phyloP scores from a whole-genome alignment of 2,797 vertebrate species.

The Acanthurus leucopareius region DNA sequence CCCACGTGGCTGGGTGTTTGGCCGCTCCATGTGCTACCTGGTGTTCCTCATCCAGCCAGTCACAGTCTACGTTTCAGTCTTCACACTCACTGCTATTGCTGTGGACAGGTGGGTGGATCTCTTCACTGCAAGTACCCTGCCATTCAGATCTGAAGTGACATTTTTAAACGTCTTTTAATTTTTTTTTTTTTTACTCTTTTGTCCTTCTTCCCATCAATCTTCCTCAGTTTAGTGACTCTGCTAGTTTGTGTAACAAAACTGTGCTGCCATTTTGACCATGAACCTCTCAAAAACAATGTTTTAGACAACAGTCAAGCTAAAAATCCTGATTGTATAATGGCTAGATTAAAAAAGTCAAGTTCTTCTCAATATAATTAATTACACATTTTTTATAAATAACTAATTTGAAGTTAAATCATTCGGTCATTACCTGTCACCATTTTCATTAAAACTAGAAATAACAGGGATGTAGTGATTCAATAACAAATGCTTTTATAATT shows the following conservation, averaged over 20 bases:
- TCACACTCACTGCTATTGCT: constrained; percentile 91
- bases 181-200: background rate
- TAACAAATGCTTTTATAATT: no score
- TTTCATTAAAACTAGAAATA: no score
- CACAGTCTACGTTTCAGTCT: constrained; percentile 91
- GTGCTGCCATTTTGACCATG: no score
- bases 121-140: background rate
- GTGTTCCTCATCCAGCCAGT: constrained; percentile 89
- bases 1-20: constrained; percentile 90
- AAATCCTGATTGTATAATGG: no score
- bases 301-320: no score
- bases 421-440: no score
- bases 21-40: constrained; percentile 90
- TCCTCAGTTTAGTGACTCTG: background rate
- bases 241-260: background rate
- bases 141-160: background rate
- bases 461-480: no score
- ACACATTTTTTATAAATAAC: no score
- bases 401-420: no score
- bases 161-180: background rate
- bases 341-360: no score
- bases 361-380: background rate
- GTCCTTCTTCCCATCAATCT: background rate
- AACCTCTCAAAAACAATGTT: no score
- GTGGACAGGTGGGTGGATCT: constrained; percentile 85